Percentiles rank a stretch among this genome's conserved stretches.
These are phyloP conservation scores for Propithecus deckenii DNA, from an alignment of 2,797 vertebrate genomes.

Conservation along the genomic window DNA sequence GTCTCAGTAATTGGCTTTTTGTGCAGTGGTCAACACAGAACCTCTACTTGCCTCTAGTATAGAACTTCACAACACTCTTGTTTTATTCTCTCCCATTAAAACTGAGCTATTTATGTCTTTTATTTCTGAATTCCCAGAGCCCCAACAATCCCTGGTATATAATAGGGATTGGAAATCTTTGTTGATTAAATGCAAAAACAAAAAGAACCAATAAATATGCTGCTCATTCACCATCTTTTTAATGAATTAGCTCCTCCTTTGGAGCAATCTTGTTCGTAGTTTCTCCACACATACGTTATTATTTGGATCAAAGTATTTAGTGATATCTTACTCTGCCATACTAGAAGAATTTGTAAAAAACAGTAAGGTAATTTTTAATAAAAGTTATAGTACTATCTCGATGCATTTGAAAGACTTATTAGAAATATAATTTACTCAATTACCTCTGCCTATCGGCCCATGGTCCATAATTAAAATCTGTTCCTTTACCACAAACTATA, in stretches of 20 bases:
- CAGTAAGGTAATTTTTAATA: background rate
- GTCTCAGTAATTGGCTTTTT: too few relatives aligned
- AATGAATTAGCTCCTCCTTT: background rate
- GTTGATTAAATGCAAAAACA: background rate
- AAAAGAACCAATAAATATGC: background rate
- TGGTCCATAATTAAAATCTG: constrained; percentile 98
- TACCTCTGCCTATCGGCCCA: constrained; percentile 99
- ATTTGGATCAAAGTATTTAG: background rate
- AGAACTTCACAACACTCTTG: background rate
- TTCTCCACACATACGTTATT: constrained; percentile 27
- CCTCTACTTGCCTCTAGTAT: background rate
- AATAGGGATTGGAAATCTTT: background rate
- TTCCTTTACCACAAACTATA: constrained; percentile 99
- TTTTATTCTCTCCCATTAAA: background rate
- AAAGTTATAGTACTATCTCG: background rate
- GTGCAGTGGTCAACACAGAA: too few relatives aligned
- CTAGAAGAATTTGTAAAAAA: background rate
- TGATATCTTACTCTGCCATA: background rate
- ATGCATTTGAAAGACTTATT: background rate
- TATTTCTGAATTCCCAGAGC: background rate
- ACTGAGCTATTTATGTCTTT: background rate
- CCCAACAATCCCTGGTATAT: background rate
- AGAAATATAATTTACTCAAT: constrained; percentile 26
- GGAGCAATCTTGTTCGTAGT: background rate
- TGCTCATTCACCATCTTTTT: background rate